A percentile compares a stretch with the other conserved stretches of the same genome.
Conservation (phyloP, 2,113 vertebrate genomes). For the Hyperopisus bebe region DNA sequence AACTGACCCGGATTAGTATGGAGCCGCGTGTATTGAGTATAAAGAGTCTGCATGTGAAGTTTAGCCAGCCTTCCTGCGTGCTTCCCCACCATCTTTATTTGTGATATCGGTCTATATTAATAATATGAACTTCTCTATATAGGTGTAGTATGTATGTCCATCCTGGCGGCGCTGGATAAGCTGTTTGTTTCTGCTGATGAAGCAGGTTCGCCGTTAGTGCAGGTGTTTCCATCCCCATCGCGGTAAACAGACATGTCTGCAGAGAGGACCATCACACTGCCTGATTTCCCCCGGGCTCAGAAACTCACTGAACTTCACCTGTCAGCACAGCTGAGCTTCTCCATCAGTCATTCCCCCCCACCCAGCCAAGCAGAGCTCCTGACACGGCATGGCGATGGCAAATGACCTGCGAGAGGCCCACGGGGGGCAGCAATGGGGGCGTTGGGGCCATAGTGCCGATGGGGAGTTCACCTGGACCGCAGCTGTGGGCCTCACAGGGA, state of each 20-base stretch:
- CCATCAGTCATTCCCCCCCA: background rate
- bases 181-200: background rate
- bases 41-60: background rate
- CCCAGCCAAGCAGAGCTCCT: background rate
- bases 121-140: background rate
- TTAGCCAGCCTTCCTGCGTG: background rate
- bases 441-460: background rate
- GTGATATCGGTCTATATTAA: background rate
- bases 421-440: background rate
- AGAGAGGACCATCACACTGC: background rate
- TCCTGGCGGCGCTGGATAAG: background rate
- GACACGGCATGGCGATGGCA: background rate
- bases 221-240: background rate
- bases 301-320: background rate
- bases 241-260: background rate
- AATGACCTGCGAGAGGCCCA: background rate
- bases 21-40: background rate
- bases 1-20: background rate
- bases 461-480: background rate
- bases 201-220: background rate
- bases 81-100: background rate
- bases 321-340: slow-evolving; percentile 17
- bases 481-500: background rate
- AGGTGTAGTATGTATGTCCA: background rate
- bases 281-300: slow-evolving; percentile 16